Base-by-base conservation (phyloP, 1,140 invertebrate species). In the Drosophila quadrilineata region DNA sequence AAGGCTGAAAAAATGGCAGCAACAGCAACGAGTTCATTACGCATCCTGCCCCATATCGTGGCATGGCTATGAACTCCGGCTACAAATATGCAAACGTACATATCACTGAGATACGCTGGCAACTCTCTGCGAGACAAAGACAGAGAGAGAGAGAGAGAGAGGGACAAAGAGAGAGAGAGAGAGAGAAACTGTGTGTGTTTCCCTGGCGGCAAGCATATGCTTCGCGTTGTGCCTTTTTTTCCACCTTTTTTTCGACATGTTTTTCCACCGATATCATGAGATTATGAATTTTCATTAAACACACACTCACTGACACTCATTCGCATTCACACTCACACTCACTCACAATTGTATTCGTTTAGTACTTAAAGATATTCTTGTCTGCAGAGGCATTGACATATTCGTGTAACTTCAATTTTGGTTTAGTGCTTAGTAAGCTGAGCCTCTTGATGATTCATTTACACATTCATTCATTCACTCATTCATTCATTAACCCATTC, bases 281-380 rank as follows among this genome's bases (percentile, higher is more conserved):
- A 76, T 80, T 84, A 72, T 80, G 77, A 72, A 76, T 84, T 80
- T 84, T 72, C 76, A 84, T 84, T 80, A 80, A 28, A 56, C 19
- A 35, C 22, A 31, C 41, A 50, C 43, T 14, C 40, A 45, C 40
- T 24, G 26, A 19, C 24, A 66, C 28, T 16, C 48, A 46, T 14
- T 12, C 22, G 36, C 22, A 45, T 10, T 12, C 49, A 21, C n/a
- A 29, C 10, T 29, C n/a, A 12, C 17, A 28, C 22, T 26, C 57
- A 6, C 45, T 21, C 6, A 12, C 6, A 16, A 8, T 6, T 5
- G 3, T 14, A 12, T 6, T 17, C 29, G 29, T 12, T 26, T n/a
- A n/a, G 8, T 4, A 28, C 24, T 29, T 4, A 12, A 6, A 50
- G 16, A 4, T 22, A n/a, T 24, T 22, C n/a, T n/a, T n/a, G n/a